A percentile compares a stretch with the other conserved stretches of the same genome.
phyloP scores from a whole-genome alignment of 2,113 vertebrate genomes.

The Periophthalmus modestus region DNA sequence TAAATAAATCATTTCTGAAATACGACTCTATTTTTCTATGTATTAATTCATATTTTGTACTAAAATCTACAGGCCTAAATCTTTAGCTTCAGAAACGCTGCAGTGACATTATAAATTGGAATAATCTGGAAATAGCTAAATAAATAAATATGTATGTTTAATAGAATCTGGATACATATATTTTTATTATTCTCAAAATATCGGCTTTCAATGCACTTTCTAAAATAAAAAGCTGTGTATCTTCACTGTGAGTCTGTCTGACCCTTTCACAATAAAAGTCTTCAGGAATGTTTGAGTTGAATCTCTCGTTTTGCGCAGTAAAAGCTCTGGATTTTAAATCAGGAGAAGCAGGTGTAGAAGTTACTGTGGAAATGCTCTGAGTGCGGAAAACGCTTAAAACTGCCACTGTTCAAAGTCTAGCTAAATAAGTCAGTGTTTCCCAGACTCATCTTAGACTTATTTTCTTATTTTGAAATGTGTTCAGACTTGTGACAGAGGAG shows the following conservation, averaged over 20 bases:
- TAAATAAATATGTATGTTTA: neutral
- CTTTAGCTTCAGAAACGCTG: neutral
- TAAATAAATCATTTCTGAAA: neutral
- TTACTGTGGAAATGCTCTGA: neutral
- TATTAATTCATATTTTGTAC: neutral
- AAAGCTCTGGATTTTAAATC: neutral
- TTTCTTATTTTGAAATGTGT: no score
- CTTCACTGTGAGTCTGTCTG: no score
- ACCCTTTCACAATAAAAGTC: neutral
- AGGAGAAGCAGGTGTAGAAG: neutral
- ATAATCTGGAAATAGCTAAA: neutral
- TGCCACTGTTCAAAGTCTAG: no score
- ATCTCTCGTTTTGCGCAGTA: neutral
- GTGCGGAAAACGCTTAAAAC: neutral
- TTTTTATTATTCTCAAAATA: neutral
- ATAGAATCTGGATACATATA: neutral
- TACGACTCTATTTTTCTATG: neutral
- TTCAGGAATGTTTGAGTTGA: conserved; percentile 5
- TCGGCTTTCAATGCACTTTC: neutral
- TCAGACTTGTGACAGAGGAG: no score
- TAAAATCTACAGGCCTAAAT: neutral
- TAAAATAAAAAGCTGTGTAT: neutral
- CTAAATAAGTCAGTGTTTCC: no score
- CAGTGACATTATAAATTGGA: neutral
- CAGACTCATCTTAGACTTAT: no score